These are phyloP conservation scores for Psammodynastes pulverulentus DNA, from an alignment of 2,113 vertebrate genomes.

Conservation along the genomic window DNA sequence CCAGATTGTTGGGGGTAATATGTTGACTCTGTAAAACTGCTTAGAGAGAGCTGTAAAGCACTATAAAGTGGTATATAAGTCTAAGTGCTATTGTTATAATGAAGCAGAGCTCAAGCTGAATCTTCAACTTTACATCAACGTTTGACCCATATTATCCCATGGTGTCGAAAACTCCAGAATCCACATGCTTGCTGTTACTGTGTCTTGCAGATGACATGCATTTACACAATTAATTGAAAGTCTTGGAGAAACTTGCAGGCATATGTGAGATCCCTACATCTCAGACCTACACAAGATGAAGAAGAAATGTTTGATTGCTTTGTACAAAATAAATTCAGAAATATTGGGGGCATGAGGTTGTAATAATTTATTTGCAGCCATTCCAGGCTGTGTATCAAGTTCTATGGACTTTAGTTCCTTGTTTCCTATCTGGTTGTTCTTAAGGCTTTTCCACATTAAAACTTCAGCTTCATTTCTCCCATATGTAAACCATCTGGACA, in stretches of 20 bases:
- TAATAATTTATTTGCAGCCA: not conserved
- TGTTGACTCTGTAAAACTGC: too few relatives aligned
- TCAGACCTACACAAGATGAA: not conserved
- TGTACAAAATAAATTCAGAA: not conserved
- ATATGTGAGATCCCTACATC: conserved; percentile 9
- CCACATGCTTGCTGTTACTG: not conserved
- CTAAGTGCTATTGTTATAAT: too few relatives aligned
- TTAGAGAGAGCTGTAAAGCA: too few relatives aligned
- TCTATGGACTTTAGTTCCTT: not conserved
- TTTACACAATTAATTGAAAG: not conserved
- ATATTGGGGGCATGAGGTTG: not conserved
- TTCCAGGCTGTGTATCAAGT: not conserved
- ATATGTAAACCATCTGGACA: not conserved
- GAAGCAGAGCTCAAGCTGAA: not conserved
- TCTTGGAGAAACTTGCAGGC: conserved; percentile 13
- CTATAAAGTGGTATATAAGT: too few relatives aligned
- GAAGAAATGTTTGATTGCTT: not conserved
- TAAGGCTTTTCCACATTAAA: not conserved
- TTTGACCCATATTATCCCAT: not conserved
- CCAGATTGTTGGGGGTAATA: too few relatives aligned
- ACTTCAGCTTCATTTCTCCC: not conserved
- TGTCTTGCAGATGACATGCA: not conserved
- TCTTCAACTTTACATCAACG: not conserved
- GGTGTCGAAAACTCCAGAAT: not conserved
- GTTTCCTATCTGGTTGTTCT: not conserved